Evolutionary conservation across 2,888 invertebrate species (phyloP).

Genomic region (Idaea straminata): DNA sequence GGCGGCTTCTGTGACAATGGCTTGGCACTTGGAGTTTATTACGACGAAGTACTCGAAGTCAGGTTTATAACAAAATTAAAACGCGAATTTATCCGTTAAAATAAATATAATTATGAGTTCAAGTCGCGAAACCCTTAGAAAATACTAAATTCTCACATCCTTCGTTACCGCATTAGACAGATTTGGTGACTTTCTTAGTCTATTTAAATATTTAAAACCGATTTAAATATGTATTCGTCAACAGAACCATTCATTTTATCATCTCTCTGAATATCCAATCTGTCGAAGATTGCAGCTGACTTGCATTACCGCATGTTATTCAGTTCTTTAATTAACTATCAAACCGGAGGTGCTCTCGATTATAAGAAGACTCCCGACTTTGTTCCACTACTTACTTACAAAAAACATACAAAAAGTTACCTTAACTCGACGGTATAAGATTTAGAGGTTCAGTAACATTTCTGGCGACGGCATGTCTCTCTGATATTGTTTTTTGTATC

Average conservation of each 20-base stretch:
- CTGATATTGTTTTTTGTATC: conserved; percentile 62
- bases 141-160: too few species aligned
- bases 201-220: too few species aligned
- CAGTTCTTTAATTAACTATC: conserved; percentile 78
- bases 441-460: conserved; percentile 21
- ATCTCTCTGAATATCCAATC: conserved; percentile 39
- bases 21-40: too few species aligned
- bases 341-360: conserved; percentile 74
- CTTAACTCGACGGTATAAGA: conserved; percentile 42
- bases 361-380: conserved; percentile 74
- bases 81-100: too few species aligned
- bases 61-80: too few species aligned
- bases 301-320: conserved; percentile 71
- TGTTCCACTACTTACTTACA: conserved; percentile 54
- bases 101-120: too few species aligned
- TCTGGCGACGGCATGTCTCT: conserved; percentile 73
- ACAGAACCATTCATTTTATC: conserved; percentile 19
- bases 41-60: too few species aligned
- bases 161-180: too few species aligned
- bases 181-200: too few species aligned
- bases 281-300: conserved; percentile 71
- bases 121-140: too few species aligned
- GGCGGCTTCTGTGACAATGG: too few species aligned
- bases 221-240: too few species aligned
- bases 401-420: conserved; percentile 41